A percentile compares a stretch with the other conserved stretches of the same genome.
Conservation (phyloP, 2,113 vertebrate genomes). For the Argyrosomus japonicus region DNA sequence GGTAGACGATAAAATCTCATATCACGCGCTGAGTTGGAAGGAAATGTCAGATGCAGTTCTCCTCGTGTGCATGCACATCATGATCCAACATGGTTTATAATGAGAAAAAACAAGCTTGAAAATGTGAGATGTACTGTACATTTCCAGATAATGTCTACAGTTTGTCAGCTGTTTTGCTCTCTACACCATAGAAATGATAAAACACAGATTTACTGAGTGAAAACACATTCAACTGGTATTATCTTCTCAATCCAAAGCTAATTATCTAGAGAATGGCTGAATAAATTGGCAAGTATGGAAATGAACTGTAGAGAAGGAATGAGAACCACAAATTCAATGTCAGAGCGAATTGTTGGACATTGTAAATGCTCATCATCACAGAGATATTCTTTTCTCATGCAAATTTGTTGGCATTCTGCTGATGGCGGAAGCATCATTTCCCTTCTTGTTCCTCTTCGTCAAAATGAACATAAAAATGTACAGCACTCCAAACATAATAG, state of each 20-base stretch:
- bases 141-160: not conserved
- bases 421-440: conserved; percentile 26
- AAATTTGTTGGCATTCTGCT: conserved; percentile 33
- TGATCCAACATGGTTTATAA: not conserved
- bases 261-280: conserved; percentile 5
- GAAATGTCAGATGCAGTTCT: conserved; percentile 13
- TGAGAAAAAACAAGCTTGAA: not conserved
- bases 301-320: conserved; percentile 7
- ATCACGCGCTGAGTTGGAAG: not conserved
- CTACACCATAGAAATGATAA: not conserved
- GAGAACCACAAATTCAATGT: conserved; percentile 21
- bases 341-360: not conserved
- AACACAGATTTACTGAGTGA: not conserved
- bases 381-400: conserved; percentile 7
- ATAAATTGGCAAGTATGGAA: conserved; percentile 14
- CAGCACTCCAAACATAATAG: conserved; percentile 26
- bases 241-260: not conserved
- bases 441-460: conserved; percentile 28
- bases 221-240: not conserved
- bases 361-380: conserved; percentile 33
- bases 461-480: conserved; percentile 44
- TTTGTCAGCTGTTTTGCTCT: not conserved
- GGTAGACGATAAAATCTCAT: too few species aligned
- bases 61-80: not conserved
- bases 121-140: not conserved